phyloP scores from a whole-genome alignment of 2,113 vertebrate genomes.

The Dasyornis broadbenti region DNA sequence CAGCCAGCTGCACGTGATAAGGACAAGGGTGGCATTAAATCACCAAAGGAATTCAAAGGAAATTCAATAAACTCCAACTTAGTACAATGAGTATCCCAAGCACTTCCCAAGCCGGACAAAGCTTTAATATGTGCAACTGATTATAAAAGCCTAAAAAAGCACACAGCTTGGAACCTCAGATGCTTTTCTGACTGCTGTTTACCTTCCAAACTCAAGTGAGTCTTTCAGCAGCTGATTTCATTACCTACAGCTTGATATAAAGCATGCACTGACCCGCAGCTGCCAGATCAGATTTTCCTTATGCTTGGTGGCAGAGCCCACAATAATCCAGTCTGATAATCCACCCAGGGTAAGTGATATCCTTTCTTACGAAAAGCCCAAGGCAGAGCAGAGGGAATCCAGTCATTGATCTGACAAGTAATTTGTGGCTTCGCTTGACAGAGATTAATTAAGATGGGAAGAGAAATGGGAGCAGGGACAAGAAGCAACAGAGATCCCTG shows the following conservation, averaged over 20 bases:
- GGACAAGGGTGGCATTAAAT: not conserved
- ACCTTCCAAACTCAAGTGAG: not conserved
- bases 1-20: not conserved
- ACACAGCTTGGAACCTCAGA: not conserved
- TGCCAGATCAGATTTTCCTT: not conserved
- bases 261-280: not conserved
- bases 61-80: constrained; percentile 31
- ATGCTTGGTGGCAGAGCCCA: not conserved
- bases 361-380: not conserved
- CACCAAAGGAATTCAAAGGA: constrained; percentile 3
- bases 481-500: not conserved
- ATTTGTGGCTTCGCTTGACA: constrained; percentile 2
- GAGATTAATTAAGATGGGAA: constrained; percentile 26
- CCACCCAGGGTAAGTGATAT: not conserved
- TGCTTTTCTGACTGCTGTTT: not conserved
- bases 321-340: not conserved
- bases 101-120: constrained; percentile 34
- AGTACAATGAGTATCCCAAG: constrained; percentile 27
- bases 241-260: not conserved
- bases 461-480: not conserved
- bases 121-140: not conserved
- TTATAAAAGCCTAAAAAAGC: not conserved
- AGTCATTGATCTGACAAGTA: constrained; percentile 14
- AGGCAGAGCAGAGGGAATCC: not conserved
- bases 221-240: not conserved